phyloP scores from a whole-genome alignment of 2,888 invertebrate genomes.

The Cheilosia soror region DNA sequence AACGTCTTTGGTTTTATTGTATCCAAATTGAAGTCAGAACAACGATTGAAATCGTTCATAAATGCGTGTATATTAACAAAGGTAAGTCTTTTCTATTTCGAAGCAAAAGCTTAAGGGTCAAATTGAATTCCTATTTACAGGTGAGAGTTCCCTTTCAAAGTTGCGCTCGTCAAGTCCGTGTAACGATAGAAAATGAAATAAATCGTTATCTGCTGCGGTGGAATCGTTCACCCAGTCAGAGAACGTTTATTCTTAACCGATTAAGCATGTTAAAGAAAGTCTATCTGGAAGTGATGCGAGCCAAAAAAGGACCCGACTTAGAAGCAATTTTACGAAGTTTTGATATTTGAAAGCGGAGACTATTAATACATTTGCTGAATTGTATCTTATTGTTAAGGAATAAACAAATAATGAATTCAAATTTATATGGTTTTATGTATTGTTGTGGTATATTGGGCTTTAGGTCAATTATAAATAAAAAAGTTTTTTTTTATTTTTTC shows the following conservation, averaged over 20 bases:
- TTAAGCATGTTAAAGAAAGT: slow-evolving; percentile 35
- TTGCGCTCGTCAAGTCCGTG: slow-evolving; percentile 40
- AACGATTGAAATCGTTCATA: slow-evolving; percentile 48
- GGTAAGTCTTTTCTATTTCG: slow-evolving; percentile 15
- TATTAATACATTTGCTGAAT: slow-evolving; percentile 17
- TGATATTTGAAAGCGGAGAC: slow-evolving; percentile 37
- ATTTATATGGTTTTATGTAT: neutral
- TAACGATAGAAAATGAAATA: slow-evolving; percentile 51
- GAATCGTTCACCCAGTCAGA: slow-evolving; percentile 1
- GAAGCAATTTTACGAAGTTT: slow-evolving; percentile 47
- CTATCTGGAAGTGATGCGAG: slow-evolving; percentile 45
- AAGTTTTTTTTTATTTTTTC: no score
- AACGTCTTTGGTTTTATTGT: slow-evolving; percentile 63
- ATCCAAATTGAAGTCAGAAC: slow-evolving; percentile 51
- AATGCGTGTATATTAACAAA: slow-evolving; percentile 57
- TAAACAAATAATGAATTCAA: slow-evolving; percentile 16
- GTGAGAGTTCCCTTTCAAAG: slow-evolving; percentile 52
- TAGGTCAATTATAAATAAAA: no score
- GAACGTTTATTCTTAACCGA: slow-evolving; percentile 8
- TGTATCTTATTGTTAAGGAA: no score
- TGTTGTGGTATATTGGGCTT: no score
- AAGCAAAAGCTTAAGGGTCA: neutral
- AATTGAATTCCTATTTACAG: slow-evolving; percentile 14
- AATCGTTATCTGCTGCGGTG: slow-evolving; percentile 36
- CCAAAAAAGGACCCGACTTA: slow-evolving; percentile 43